Conservation (phyloP, 2,113 vertebrate genomes). For the Arenaria interpres region DNA sequence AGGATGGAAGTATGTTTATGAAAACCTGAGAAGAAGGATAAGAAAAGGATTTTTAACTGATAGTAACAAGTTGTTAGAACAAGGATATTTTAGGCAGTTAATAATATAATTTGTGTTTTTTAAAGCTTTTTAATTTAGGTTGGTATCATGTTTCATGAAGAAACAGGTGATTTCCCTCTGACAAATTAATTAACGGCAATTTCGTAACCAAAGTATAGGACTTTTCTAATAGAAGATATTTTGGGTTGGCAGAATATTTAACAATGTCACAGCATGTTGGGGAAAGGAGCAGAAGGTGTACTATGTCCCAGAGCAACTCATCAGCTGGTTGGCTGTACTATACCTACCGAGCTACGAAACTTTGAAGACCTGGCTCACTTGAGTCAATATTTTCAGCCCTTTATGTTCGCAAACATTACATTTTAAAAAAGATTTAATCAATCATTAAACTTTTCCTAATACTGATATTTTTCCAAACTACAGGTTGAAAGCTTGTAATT, state of each 20-base stretch:
- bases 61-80: not conserved
- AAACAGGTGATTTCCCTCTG: not conserved
- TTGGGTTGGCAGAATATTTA: not conserved
- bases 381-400: not conserved
- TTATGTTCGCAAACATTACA: not conserved
- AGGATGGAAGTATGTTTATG: not conserved
- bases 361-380: not conserved
- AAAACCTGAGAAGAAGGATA: not conserved
- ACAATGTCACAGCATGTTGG: not conserved
- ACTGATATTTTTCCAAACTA: not conserved
- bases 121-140: not conserved
- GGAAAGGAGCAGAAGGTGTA: not conserved
- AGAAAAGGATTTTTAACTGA: not conserved
- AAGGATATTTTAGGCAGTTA: not conserved
- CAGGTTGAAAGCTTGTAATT: not conserved
- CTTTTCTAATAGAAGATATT: not conserved
- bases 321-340: not conserved
- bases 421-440: not conserved
- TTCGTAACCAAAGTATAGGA: not conserved
- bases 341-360: not conserved
- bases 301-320: not conserved
- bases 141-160: not conserved
- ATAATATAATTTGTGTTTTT: not conserved
- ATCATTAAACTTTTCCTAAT: not conserved
- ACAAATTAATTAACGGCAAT: not conserved